These are phyloP conservation scores for Piaya cayana DNA, from an alignment of 2,113 vertebrate genomes.

Conservation along the genomic window DNA sequence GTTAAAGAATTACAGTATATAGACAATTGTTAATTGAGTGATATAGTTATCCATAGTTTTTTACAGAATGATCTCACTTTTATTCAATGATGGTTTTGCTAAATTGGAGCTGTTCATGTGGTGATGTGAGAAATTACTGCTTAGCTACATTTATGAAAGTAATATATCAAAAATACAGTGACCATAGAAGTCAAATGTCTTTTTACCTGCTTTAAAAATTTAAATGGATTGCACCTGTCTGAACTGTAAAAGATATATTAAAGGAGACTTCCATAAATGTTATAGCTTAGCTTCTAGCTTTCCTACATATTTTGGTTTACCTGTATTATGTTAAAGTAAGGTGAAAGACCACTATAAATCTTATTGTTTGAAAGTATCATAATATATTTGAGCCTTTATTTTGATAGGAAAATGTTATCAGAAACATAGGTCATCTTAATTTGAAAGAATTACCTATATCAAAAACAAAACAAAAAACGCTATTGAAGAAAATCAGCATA, in stretches of 20 bases:
- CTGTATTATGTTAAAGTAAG: conserved; percentile 76
- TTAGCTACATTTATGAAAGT: conserved; percentile 82
- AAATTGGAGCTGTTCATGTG: conserved; percentile 76
- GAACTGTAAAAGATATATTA: conserved; percentile 76
- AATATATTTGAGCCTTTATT: conserved; percentile 77
- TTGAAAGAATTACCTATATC: conserved; percentile 76
- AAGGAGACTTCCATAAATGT: conserved; percentile 81
- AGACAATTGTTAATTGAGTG: conserved; percentile 70
- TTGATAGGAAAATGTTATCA: conserved; percentile 73
- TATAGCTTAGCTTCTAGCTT: conserved; percentile 80
- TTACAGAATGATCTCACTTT: conserved; percentile 69
- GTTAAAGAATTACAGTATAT: conserved; percentile 70
- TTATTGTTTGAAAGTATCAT: conserved; percentile 74
- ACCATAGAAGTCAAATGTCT: conserved; percentile 68
- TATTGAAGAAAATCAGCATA: conserved; percentile 72
- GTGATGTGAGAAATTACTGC: conserved; percentile 70
- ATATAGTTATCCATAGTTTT: conserved; percentile 71
- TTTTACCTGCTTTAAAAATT: conserved; percentile 81
- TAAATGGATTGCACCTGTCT: conserved; percentile 81
- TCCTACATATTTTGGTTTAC: conserved; percentile 76
- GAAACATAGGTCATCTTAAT: conserved; percentile 71
- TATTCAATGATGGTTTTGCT: conserved; percentile 76
- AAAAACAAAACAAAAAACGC: conserved; percentile 62
- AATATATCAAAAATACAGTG: conserved; percentile 76
- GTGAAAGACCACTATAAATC: conserved; percentile 72